Conservation (phyloP, 2,113 vertebrate genomes). For the Urocynchramus pylzowi region DNA sequence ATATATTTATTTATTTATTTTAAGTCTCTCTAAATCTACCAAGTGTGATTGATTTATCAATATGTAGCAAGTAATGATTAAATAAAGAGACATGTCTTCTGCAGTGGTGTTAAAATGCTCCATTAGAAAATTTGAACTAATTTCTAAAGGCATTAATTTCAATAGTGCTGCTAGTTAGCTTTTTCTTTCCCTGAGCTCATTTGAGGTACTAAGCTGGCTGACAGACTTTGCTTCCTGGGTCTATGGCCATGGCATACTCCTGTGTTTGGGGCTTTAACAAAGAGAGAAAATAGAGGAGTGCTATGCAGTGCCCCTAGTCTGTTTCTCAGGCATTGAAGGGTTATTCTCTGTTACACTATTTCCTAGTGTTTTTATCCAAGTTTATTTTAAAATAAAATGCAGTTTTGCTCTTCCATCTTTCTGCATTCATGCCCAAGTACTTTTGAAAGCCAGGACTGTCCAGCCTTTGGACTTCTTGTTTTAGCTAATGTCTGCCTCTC, state of each 20-base stretch:
- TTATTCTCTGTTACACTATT: neutral
- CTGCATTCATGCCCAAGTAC: neutral
- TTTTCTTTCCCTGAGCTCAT: neutral
- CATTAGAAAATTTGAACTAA: neutral
- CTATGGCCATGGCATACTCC: neutral
- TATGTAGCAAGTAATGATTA: neutral
- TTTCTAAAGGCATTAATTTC: neutral
- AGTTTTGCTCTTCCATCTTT: neutral
- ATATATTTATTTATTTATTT: neutral
- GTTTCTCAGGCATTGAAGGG: neutral
- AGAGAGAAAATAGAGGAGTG: neutral
- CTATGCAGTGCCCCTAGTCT: neutral
- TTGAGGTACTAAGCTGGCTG: neutral
- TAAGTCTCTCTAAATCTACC: neutral
- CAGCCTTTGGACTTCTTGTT: neutral
- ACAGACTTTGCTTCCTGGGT: neutral
- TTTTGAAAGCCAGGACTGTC: neutral
- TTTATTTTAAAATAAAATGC: neutral
- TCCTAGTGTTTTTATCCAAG: neutral
- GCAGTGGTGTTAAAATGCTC: neutral
- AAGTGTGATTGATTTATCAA: slow-evolving; percentile 13
- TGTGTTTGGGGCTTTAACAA: neutral
- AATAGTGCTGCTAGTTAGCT: neutral
- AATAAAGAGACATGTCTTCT: neutral
- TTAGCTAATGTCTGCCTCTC: neutral